phyloP scores from a whole-genome alignment of 1,140 invertebrate genomes.

The Drosophila arizonae region DNA sequence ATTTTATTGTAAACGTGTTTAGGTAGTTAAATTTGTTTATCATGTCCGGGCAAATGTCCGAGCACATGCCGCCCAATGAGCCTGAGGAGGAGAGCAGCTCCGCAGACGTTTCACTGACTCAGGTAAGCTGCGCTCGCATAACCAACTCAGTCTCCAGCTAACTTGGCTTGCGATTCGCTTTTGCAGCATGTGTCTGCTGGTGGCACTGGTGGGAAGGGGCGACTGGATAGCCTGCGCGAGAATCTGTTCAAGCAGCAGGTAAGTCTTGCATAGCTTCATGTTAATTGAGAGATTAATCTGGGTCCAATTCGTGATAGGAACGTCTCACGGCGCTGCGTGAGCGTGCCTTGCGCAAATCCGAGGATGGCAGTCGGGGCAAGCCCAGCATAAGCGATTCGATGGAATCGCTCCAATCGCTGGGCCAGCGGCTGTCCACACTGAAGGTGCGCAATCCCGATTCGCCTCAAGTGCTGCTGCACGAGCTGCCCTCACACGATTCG shows the following conservation, averaged over 20 bases:
- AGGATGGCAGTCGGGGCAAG: slow-evolving; percentile 28
- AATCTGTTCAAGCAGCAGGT: slow-evolving; percentile 67
- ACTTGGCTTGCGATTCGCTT: too few relatives aligned
- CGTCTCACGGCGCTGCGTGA: slow-evolving; percentile 60
- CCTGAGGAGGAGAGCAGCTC: slow-evolving; percentile 48
- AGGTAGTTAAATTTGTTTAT: slow-evolving; percentile 34
- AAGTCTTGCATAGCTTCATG: background rate
- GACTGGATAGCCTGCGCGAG: slow-evolving; percentile 62
- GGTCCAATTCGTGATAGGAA: slow-evolving; percentile 34
- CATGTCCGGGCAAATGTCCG: slow-evolving; percentile 42
- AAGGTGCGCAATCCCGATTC: slow-evolving; percentile 13
- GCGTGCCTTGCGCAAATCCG: slow-evolving; percentile 50
- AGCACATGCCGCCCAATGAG: slow-evolving; percentile 35
- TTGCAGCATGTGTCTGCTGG: slow-evolving; percentile 33
- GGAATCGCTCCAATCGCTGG: slow-evolving; percentile 56
- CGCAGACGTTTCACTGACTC: slow-evolving; percentile 42
- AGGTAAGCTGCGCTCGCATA: slow-evolving; percentile 27
- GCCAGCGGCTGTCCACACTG: slow-evolving; percentile 33
- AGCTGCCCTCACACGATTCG: slow-evolving; percentile 17
- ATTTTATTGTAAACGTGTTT: slow-evolving; percentile 11
- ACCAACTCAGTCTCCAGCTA: background rate
- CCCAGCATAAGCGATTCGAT: slow-evolving; percentile 54
- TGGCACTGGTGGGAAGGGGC: slow-evolving; percentile 41
- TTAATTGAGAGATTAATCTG: background rate
- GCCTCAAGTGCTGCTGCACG: background rate